Percentiles rank a stretch among this genome's conserved stretches.
phyloP scores from a whole-genome alignment of 2,797 vertebrate genomes.

The Eupleurogrammus muticus region DNA sequence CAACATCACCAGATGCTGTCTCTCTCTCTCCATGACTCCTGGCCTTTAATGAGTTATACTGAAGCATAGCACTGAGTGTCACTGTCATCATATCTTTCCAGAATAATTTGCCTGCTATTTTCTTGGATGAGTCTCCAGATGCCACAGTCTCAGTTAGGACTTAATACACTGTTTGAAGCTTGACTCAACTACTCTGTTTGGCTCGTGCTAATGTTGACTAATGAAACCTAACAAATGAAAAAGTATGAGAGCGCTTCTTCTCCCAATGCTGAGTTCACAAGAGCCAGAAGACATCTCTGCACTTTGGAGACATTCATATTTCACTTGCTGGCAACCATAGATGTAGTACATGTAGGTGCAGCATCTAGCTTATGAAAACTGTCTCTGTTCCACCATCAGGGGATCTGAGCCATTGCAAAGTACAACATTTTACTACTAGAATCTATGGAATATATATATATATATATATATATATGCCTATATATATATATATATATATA shows the following conservation, averaged over 20 bases:
- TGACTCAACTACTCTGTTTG: not conserved
- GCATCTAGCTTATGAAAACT: too few species aligned
- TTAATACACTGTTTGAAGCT: not conserved
- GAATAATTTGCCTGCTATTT: slow-evolving; percentile 29
- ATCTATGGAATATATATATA: too few species aligned
- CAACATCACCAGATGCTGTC: slow-evolving; percentile 45
- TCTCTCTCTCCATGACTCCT: slow-evolving; percentile 25
- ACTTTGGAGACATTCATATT: not conserved
- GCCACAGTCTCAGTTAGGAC: not conserved
- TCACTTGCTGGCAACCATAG: not conserved
- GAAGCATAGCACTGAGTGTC: slow-evolving; percentile 33
- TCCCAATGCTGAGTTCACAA: too few species aligned
- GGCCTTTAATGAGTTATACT: slow-evolving; percentile 42
- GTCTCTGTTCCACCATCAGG: too few species aligned
- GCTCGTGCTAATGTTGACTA: not conserved
- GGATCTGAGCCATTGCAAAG: too few species aligned
- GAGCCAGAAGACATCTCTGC: too few species aligned
- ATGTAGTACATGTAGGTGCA: too few species aligned
- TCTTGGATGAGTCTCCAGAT: slow-evolving; percentile 14
- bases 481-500: too few species aligned
- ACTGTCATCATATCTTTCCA: slow-evolving; percentile 18
- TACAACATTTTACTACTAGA: too few species aligned
- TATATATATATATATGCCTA: too few species aligned
- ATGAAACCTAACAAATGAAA: not conserved
- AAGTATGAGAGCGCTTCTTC: too few species aligned